Base-by-base conservation (phyloP, 2,113 vertebrate species). In the Cebidichthys violaceus region DNA sequence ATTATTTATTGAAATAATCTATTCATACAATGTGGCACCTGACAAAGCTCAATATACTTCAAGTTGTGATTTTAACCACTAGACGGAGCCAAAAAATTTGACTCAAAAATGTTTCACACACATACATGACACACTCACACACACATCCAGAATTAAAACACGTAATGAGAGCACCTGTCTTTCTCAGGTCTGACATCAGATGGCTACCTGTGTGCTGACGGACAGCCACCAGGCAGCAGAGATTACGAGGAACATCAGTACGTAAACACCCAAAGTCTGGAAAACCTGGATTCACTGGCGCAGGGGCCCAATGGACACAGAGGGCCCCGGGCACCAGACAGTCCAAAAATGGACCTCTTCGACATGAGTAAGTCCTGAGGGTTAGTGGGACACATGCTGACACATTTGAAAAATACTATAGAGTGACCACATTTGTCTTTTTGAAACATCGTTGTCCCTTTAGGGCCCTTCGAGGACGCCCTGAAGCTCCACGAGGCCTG, bases 231-330 rank as follows among this genome's bases (percentile, higher is more conserved):
- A n/a, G 93, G 95, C 3, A 93, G 93, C 1, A 94, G 89, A 43
- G 96, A 97, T 86, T 98, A 97, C 0, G 98, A 98, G 88, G 97
- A 98, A 84, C 98, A 99, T 85, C 95, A 98, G 88, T 99, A 99
- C 0, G 98, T 99, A 9, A 99, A 99, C 93, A 99, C 97, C 0
- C 97, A 97, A 93, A 96, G 89, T 75, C 87, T 98, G 37, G 97
- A 98, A 0, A 39, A 87, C 22, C 89, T 95, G 88, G 94, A 95
- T 14, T 66, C 86, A 5, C 69, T 92, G 60, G 69, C 75, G 4
- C 84, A 83, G 0, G 89, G 79, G 13, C 43, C 77, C 0, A 85
- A 91, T 27, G 86, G 93, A 88, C 39, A 62, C 62, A 18, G 82
- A 52, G 8, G 67, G 47, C 52, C 75, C 10, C 70, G 89, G 24